Evolutionary conservation across 1,140 invertebrate species (phyloP).

Genomic region (Kradibia gibbosae): DNA sequence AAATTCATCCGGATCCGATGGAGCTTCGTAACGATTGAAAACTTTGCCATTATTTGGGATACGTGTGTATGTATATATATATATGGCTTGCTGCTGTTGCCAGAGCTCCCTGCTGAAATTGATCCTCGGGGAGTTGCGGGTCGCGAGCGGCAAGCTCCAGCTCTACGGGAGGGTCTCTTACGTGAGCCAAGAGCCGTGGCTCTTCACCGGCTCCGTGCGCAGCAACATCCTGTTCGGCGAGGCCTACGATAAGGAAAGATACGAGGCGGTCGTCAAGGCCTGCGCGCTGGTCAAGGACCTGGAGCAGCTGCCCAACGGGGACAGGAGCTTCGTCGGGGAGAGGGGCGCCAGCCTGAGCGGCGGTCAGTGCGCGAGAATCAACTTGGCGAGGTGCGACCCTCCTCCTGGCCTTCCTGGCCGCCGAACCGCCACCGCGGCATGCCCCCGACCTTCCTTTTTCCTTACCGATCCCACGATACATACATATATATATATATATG

Average conservation of each 20-base stretch:
- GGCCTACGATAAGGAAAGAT: constrained; percentile 77
- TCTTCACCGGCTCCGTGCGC: constrained; percentile 59
- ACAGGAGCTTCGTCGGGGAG: constrained; percentile 90
- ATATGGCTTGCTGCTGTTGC: constrained; percentile 52
- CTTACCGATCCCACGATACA: too few relatives aligned
- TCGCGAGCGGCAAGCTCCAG: constrained; percentile 75
- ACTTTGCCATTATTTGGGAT: too few relatives aligned
- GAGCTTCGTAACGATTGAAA: too few relatives aligned
- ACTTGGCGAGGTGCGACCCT: constrained; percentile 76
- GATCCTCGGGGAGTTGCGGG: constrained; percentile 80
- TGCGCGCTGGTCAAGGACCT: constrained; percentile 87
- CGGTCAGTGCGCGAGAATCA: constrained; percentile 92
- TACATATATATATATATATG: too few relatives aligned
- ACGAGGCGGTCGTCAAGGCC: constrained; percentile 81
- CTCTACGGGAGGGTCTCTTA: constrained; percentile 80
- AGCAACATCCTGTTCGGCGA: constrained; percentile 70
- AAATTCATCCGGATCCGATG: too few relatives aligned
- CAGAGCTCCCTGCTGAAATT: constrained; percentile 84
- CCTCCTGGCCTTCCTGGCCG: too few relatives aligned
- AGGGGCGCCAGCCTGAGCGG: constrained; percentile 88
- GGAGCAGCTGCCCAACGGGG: constrained; percentile 82
- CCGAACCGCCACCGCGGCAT: too few relatives aligned
- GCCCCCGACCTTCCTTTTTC: too few relatives aligned
- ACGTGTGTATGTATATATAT: too few relatives aligned
- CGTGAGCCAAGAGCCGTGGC: constrained; percentile 84